A percentile compares a stretch with the other conserved stretches of the same genome.
Conservation (phyloP, 2,797 vertebrate genomes). For the Karalla daura region DNA sequence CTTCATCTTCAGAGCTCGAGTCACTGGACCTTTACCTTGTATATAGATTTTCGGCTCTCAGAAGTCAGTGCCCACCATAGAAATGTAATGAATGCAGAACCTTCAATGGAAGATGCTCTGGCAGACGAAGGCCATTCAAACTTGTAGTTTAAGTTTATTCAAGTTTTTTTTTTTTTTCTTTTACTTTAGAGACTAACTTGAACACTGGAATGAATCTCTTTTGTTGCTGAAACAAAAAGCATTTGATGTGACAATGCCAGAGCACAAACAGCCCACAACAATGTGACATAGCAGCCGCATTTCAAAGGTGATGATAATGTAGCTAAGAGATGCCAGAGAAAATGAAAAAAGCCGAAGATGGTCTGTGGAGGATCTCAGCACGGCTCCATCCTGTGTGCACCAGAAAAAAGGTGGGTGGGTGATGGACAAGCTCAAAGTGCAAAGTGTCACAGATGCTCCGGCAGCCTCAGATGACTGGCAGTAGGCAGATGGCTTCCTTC, state of each 20-base stretch:
- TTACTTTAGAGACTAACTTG: background rate
- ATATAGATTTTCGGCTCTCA: too few species aligned
- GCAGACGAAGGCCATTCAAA: constrained; percentile 22
- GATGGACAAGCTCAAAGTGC: constrained; percentile 58
- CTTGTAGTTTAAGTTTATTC: constrained; percentile 1
- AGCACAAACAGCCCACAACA: background rate
- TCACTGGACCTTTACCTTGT: too few species aligned
- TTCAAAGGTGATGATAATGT: background rate
- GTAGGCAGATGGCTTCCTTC: constrained; percentile 74
- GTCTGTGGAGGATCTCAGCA: constrained; percentile 27
- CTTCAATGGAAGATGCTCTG: background rate
- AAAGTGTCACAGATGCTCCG: constrained; percentile 56
- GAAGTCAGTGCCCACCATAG: too few species aligned
- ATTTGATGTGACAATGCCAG: background rate
- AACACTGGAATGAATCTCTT: constrained; percentile 6
- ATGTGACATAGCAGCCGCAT: background rate
- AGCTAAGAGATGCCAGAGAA: background rate
- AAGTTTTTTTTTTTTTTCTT: constrained; percentile 1
- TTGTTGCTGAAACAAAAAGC: constrained; percentile 4
- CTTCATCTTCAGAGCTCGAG: too few species aligned
- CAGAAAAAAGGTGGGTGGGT: constrained; percentile 46
- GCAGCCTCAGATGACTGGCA: constrained; percentile 65
- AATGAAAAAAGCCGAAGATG: constrained; percentile 9
- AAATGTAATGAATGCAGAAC: background rate
- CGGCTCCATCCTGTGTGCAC: constrained; percentile 20